Evolutionary conservation across 2,888 invertebrate species (phyloP).

Genomic region (Xanthia togata): DNA sequence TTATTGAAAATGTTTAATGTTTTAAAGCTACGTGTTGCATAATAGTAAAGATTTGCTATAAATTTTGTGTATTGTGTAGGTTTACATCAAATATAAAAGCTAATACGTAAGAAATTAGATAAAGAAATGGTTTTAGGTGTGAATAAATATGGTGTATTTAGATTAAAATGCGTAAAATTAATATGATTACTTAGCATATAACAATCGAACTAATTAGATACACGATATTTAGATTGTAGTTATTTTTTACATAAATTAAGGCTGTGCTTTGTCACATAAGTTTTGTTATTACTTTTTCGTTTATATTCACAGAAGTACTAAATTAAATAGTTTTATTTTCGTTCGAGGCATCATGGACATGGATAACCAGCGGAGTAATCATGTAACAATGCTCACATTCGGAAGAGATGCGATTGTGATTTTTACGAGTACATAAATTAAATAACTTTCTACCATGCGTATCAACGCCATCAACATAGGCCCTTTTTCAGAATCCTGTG

Average conservation of each 20-base stretch:
- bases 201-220: conserved; percentile 83
- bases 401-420: neutral
- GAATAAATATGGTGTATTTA: conserved; percentile 87
- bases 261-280: conserved; percentile 75
- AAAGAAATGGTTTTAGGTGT: conserved; percentile 86
- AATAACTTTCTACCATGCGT: neutral
- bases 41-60: conserved; percentile 87
- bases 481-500: neutral
- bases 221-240: conserved; percentile 87
- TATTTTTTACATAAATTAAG: conserved; percentile 74
- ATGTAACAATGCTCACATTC: conserved; percentile 1
- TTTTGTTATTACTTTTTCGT: conserved; percentile 16
- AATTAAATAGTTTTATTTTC: conserved; percentile 1
- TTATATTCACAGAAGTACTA: neutral
- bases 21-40: conserved; percentile 88
- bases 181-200: conserved; percentile 82
- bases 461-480: neutral
- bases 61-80: conserved; percentile 87
- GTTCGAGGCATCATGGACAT: conserved; percentile 17
- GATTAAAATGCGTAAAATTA: conserved; percentile 85
- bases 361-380: conserved; percentile 11
- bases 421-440: neutral
- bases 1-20: conserved; percentile 86
- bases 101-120: conserved; percentile 87
- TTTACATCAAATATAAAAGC: conserved; percentile 83